Percentiles rank a stretch among this genome's conserved stretches.
Evolutionary conservation across 2,113 vertebrate species (phyloP).

Genomic region (Spermophilus dauricus): DNA sequence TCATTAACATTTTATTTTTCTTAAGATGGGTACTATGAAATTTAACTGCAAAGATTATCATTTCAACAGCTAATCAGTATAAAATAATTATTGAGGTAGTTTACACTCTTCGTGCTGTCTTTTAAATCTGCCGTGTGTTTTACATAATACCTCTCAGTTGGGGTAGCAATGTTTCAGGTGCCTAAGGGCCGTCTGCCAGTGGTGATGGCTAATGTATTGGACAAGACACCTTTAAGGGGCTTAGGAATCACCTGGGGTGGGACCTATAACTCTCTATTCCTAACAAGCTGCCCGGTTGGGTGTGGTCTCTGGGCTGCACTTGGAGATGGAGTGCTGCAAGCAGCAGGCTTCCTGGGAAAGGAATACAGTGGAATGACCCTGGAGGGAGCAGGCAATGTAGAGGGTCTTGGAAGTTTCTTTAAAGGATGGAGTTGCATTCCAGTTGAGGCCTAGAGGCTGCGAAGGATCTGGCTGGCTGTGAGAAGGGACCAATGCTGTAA

Average conservation of each 20-base stretch:
- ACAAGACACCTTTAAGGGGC: not conserved
- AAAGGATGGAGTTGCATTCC: not conserved
- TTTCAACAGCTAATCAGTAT: not conserved
- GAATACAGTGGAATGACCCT: no score
- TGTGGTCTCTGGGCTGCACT: no score
- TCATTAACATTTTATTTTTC: no score
- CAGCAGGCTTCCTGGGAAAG: no score
- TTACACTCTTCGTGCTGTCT: not conserved
- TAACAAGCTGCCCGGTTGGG: no score
- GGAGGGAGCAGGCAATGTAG: rapidly evolving
- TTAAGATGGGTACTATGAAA: no score
- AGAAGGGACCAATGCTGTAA: not conserved
- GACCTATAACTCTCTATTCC: not conserved
- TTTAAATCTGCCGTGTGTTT: not conserved
- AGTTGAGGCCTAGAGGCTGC: not conserved
- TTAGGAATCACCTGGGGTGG: not conserved
- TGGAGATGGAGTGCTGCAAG: no score
- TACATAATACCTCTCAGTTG: rapidly evolving
- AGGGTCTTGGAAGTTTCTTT: not conserved
- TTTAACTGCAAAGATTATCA: not conserved
- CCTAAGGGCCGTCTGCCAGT: rapidly evolving
- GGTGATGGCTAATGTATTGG: not conserved
- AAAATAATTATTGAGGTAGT: not conserved
- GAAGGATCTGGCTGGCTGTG: not conserved
- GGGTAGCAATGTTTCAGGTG: not conserved